Conservation (phyloP, 30 jellyfish, hydroid and myxozoan genomes). For the Hydractinia echinata region DNA sequence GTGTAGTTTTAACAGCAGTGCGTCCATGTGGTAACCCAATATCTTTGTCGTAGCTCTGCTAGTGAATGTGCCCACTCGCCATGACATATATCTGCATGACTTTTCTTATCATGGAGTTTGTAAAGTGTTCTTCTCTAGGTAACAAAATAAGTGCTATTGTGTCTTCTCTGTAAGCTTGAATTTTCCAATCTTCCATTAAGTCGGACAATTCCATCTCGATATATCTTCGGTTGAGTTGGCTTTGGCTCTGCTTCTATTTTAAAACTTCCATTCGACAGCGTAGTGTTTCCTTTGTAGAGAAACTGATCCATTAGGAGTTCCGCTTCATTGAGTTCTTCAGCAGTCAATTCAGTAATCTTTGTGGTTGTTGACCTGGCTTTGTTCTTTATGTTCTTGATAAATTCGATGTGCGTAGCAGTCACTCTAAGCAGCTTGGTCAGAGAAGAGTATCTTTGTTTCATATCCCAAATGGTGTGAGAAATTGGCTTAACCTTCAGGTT, state of each 20-base stretch:
- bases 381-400: neutral
- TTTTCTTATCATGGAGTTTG: neutral
- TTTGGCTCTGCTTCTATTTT: neutral
- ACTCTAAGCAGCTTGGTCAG: constrained; percentile 23
- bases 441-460: constrained; percentile 23
- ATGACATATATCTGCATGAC: neutral
- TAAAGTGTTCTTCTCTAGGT: neutral
- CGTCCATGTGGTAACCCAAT: constrained; percentile 31
- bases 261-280: neutral
- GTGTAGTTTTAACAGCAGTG: neutral
- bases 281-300: neutral
- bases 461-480: constrained; percentile 23
- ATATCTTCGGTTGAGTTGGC: neutral
- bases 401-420: constrained; percentile 20
- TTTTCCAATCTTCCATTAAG: constrained; percentile 4
- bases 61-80: constrained; percentile 19
- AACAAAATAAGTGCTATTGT: neutral
- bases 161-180: constrained; percentile 1
- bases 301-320: constrained; percentile 18
- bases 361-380: neutral
- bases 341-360: constrained; percentile 1
- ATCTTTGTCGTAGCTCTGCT: neutral
- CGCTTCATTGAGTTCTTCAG: constrained; percentile 14
- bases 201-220: neutral
- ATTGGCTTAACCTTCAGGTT: neutral